phyloP scores from a whole-genome alignment of 2,888 invertebrate species.

The Scelioninae gen. 1 region DNA sequence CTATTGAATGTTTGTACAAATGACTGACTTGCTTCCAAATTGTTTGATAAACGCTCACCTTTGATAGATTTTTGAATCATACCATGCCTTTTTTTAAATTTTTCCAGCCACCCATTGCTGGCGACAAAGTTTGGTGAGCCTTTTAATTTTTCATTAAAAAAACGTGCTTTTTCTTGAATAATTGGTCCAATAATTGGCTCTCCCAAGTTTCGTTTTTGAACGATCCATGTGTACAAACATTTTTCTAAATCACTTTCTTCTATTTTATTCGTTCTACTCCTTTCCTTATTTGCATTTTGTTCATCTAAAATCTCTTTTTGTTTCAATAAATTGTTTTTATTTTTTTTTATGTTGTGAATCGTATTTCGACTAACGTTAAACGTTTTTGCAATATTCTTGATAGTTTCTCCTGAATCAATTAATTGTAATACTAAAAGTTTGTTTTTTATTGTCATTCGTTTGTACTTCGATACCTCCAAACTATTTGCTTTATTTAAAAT shows the following conservation, averaged over 20 bases:
- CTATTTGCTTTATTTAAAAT: too few species aligned
- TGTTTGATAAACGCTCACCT: constrained; percentile 46
- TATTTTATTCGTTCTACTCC: too few species aligned
- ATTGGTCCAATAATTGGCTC: constrained; percentile 23
- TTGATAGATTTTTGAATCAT: constrained; percentile 11
- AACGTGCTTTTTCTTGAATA: constrained; percentile 40
- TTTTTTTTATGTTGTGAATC: too few species aligned
- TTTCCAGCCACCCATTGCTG: constrained; percentile 34
- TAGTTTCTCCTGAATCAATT: too few species aligned
- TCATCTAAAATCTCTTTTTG: too few species aligned
- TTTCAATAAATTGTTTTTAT: too few species aligned
- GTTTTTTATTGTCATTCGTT: too few species aligned
- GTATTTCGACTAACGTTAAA: too few species aligned
- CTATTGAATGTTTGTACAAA: constrained; percentile 41
- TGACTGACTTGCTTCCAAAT: constrained; percentile 38
- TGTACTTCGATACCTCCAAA: too few species aligned
- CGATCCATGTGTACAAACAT: constrained; percentile 24
- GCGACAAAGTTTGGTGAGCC: constrained; percentile 12
- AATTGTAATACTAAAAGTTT: too few species aligned
- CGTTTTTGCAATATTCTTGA: too few species aligned
- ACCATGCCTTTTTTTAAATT: constrained; percentile 38
- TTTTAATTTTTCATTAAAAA: constrained; percentile 25
- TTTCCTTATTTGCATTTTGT: too few species aligned
- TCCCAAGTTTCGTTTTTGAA: constrained; percentile 32
- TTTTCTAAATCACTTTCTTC: constrained; percentile 10